Percentiles rank a stretch among this genome's conserved stretches.
Conservation (phyloP, 2,113 vertebrate species). For the Myanophis thanlyinensis region DNA sequence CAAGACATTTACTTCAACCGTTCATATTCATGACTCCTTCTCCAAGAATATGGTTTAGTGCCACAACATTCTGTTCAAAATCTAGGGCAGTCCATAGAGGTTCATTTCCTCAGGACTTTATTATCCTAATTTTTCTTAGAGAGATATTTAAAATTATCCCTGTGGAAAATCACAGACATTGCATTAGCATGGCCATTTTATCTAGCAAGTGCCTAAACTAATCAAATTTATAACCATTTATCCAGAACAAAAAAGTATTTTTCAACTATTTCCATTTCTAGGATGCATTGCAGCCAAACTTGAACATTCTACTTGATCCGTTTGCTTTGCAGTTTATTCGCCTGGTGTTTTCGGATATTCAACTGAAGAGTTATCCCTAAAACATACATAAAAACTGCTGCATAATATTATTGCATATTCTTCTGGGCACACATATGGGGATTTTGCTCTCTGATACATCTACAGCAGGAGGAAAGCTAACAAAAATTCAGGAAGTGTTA, state of each 20-base stretch:
- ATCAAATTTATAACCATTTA: not conserved
- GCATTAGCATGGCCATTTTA: not conserved
- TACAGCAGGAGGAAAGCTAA: not conserved
- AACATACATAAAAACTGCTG: not conserved
- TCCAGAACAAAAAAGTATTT: not conserved
- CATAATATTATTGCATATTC: not conserved
- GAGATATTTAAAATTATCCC: not conserved
- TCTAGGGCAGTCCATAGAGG: not conserved
- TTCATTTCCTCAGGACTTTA: not conserved
- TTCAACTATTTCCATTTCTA: not conserved
- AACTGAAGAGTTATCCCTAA: not conserved
- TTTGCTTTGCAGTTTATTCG: not conserved
- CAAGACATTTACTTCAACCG: not conserved
- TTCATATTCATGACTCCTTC: not conserved
- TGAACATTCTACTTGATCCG: not conserved
- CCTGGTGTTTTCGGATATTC: not conserved
- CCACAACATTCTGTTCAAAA: not conserved
- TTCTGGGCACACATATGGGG: not conserved
- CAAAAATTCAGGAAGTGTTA: not conserved
- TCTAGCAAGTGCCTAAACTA: not conserved
- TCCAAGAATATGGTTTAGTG: not conserved
- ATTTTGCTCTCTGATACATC: not conserved
- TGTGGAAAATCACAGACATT: not conserved
- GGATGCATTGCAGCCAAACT: not conserved
- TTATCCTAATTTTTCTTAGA: not conserved